phyloP scores from a whole-genome alignment of 1,140 invertebrate species.

The Pachyrhynchus sulphureomaculatus region DNA sequence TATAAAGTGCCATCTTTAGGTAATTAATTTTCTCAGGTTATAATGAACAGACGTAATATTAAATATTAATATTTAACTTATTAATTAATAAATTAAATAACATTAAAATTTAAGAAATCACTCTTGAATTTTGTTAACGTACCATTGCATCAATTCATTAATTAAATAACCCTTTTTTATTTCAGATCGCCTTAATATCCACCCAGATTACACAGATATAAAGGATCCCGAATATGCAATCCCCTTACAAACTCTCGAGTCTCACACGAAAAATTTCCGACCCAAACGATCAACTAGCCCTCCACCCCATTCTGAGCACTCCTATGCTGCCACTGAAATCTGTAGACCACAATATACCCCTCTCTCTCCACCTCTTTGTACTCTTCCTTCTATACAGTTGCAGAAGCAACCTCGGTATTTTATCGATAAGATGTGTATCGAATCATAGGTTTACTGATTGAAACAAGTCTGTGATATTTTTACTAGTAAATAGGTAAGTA shows the following conservation, averaged over 20 bases:
- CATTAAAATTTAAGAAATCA: too few species aligned
- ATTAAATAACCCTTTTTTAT: too few species aligned
- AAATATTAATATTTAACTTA: too few species aligned
- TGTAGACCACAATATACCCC: conserved; percentile 42
- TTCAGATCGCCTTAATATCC: conserved; percentile 25
- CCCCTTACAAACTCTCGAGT: conserved; percentile 39
- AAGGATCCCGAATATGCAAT: conserved; percentile 42
- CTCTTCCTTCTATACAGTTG: conserved; percentile 43
- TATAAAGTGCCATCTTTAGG: conserved; percentile 43
- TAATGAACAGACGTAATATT: too few species aligned
- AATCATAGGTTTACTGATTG: conserved; percentile 36
- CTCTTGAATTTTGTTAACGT: too few species aligned
- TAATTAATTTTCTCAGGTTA: too few species aligned
- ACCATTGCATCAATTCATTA: too few species aligned
- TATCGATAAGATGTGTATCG: conserved; percentile 39
- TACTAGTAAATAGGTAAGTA: not conserved
- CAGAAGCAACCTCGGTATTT: conserved; percentile 45
- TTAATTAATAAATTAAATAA: too few species aligned
- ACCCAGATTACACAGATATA: conserved; percentile 37
- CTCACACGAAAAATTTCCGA: conserved; percentile 38
- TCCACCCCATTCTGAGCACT: conserved; percentile 44
- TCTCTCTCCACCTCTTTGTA: conserved; percentile 44
- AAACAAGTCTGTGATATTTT: conserved; percentile 33
- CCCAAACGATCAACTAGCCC: conserved; percentile 46
- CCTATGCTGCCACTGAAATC: conserved; percentile 49